Percentiles rank a stretch among this genome's conserved stretches.
Conservation (phyloP, 2,888 invertebrate species). For the Alsophila aescularia region DNA sequence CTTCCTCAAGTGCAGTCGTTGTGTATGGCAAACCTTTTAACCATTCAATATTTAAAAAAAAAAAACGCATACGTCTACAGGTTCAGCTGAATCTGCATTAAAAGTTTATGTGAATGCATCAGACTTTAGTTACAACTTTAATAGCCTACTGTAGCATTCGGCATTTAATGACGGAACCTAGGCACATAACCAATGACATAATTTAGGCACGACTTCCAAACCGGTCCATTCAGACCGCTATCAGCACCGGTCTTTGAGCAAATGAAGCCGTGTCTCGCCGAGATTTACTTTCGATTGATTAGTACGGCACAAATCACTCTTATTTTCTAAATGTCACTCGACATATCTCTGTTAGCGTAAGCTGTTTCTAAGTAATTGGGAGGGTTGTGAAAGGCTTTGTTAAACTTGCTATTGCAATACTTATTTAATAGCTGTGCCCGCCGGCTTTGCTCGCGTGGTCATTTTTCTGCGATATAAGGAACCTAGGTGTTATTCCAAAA, state of each 20-base stretch:
- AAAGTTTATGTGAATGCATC: no score
- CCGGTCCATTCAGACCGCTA: constrained; percentile 16
- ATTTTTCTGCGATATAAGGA: no score
- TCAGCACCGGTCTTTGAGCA: constrained; percentile 3
- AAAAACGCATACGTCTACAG: no score
- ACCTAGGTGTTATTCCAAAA: no score
- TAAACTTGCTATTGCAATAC: no score
- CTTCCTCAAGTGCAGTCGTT: no score
- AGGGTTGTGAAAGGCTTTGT: constrained; percentile 16
- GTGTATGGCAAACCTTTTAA: no score
- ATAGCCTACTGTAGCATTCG: not conserved
- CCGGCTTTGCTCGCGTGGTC: no score
- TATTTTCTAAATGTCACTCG: constrained; percentile 27
- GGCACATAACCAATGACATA: constrained; percentile 15
- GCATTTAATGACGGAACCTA: constrained; percentile 11
- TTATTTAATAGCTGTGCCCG: no score
- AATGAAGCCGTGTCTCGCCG: constrained; percentile 22
- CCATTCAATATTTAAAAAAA: no score
- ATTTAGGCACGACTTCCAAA: constrained; percentile 12
- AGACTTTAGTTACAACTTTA: no score
- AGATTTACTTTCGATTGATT: constrained; percentile 39
- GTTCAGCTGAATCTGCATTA: no score
- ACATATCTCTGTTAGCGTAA: constrained; percentile 9
- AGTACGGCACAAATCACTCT: constrained; percentile 26
- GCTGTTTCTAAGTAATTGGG: constrained; percentile 14